Conservation (phyloP, 2,797 vertebrate genomes). For the Streptopelia turtur region DNA sequence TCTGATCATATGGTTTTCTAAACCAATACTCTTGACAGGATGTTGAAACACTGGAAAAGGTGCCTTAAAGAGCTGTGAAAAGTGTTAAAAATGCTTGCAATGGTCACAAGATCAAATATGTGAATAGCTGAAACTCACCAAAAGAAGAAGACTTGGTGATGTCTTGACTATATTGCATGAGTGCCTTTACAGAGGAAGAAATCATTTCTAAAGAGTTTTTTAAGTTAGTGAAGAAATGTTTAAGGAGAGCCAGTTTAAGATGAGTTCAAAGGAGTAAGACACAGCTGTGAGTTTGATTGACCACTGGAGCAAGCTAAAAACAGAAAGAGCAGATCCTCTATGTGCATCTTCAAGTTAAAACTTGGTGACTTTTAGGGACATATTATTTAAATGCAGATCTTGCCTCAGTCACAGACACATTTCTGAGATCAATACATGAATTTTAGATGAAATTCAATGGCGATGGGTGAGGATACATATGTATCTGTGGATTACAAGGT, state of each 20-base stretch:
- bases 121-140: neutral
- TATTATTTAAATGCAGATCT: neutral
- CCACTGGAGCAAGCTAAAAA: neutral
- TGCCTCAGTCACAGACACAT: neutral
- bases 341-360: neutral
- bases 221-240: neutral
- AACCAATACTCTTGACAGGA: neutral
- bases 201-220: neutral
- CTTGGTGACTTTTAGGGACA: neutral
- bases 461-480: neutral
- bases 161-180: neutral
- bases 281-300: neutral
- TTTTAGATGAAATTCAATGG: neutral
- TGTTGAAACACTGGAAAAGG: neutral
- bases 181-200: neutral
- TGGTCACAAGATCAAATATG: neutral
- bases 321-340: neutral
- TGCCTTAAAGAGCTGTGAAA: neutral
- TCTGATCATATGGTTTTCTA: neutral
- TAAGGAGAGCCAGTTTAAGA: neutral
- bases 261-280: neutral
- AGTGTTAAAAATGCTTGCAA: neutral
- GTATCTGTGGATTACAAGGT: neutral
- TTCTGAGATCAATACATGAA: neutral
- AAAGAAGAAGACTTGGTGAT: conserved; percentile 25